Evolutionary conservation across 1,140 invertebrate genomes (phyloP), one percentile per base, ranked within the genome.

Genomic region (Nasonia vitripennis): DNA sequence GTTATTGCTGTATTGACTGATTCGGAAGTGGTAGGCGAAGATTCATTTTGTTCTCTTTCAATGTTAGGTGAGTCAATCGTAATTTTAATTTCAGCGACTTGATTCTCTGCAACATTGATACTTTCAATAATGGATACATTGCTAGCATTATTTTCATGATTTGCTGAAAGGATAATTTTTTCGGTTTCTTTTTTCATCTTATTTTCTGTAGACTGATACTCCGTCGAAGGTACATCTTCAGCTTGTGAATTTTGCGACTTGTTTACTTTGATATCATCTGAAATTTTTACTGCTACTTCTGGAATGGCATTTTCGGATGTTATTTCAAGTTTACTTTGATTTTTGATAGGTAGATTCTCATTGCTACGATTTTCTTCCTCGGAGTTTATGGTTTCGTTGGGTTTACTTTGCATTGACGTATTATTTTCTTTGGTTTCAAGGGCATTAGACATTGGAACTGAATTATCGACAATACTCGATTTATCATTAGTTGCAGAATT

Each of bases 161-260:
- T 11, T 68, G 5, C 23, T 23, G 20, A n/a, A 68, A 68, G 62
- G 7, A 67, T n/a, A 20, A 20, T n/a, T 67, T 14, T 67, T 20
- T 67, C n/a, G 17, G 14, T 67, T 67, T 67, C 12, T 67, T 45
- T 9, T 45, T 45, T 45, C 1, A 45, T 45, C 10, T 45, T 45
- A 7, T 45, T 45, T 45, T 45, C 41, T 45, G 6, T 10, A 45
- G 41, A 11, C 7, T 45, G 6, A 45, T 45, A 9, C 41, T 45
- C 41, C 9, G 0, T 45, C 41, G 10, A 11, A 45, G 7, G 10
- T 7, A 10, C 31, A 2, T 78, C 3, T 27, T 23, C 12, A 51
- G 12, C n/a, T 48, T 78, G 45, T 78, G 45, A 78, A 51, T 27
- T 31, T 51, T 51, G 48, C 14, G 45, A 78, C 27, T 78, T 51